Evolutionary conservation across 2,888 invertebrate species (phyloP), one percentile per base, ranked within the genome.

Genomic region (Drosophila fulvimacula): DNA sequence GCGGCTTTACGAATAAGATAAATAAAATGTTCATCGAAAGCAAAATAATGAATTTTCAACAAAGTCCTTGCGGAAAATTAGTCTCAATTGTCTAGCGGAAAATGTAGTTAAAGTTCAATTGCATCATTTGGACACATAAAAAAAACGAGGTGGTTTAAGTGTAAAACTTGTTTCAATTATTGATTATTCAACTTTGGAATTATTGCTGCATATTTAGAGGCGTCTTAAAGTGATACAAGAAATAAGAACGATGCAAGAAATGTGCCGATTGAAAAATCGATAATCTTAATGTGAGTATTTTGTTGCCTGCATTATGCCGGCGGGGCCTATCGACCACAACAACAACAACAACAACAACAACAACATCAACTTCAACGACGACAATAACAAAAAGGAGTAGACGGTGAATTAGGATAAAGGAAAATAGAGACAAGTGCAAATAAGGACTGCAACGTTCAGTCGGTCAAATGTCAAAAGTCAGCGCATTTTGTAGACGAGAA

Each of bases 211-310:
- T 73, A 79, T 44, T 63, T 76, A 48, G 63, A 70, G 78, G 78
- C 73, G 67, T 64, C 61, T 39, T 59, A 73, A 86, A 86, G 81
- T 41, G 63, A 32, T 41, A 68, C 32, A 24, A 39, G 30, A 34
- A 15, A 24, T 17, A 30, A 27, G 39, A 46, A 48, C 13, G 24
- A 30, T 51, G 74, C 74, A 61, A 59, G 48, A 69, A 36, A 61
- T 56, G 64, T 56, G 48, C 56, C 68, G 52, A 73, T 82, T 73
- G 83, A 81, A 84, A 84, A 84, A 84, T 84, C 83, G 66, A 84
- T 84, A 84, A 58, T 71, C 76, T 44, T 53, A 52, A 9, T 46
- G 53, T 79, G 62, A 49, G 79, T 73, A 60, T 63, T 57, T 32
- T 48, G 48, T 48, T 59, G 72, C 53, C 58, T 65, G 52, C 63